phyloP scores from a whole-genome alignment of 2,888 invertebrate genomes.

The Drosophila cognata region DNA sequence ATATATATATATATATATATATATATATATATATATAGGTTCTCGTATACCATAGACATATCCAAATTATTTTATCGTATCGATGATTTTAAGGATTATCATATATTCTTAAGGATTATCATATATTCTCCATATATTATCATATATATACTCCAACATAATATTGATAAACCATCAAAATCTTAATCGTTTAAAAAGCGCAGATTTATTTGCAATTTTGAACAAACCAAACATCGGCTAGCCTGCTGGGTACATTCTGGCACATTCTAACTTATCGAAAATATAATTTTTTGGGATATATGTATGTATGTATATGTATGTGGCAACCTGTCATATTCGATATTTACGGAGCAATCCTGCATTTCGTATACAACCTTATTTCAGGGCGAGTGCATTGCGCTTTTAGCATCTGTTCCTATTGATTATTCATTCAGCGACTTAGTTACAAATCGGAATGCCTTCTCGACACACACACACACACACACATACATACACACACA shows the following conservation, averaged over 20 bases:
- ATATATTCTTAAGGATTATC: too few species aligned
- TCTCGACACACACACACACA: constrained; percentile 16
- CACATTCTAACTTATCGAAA: neutral
- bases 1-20: neutral
- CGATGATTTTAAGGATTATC: neutral
- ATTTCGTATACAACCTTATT: neutral
- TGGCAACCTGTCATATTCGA: neutral
- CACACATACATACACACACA: neutral
- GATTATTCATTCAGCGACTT: constrained; percentile 35
- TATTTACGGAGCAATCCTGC: neutral
- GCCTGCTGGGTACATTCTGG: neutral
- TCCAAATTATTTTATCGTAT: too few species aligned
- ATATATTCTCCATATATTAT: too few species aligned
- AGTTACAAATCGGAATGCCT: constrained; percentile 14
- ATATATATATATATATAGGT: neutral
- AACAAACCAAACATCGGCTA: neutral
- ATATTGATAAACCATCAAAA: too few species aligned
- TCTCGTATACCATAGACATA: neutral
- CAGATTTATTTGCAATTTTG: neutral
- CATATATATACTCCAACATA: too few species aligned
- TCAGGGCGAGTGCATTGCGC: constrained; percentile 14
- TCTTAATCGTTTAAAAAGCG: too few species aligned
- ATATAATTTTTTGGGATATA: too few species aligned
- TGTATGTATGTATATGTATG: neutral
- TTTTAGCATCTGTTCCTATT: constrained; percentile 6